A percentile compares a stretch with the other conserved stretches of the same genome.
Conservation (phyloP, 2,113 vertebrate species). For the Suncus etruscus region DNA sequence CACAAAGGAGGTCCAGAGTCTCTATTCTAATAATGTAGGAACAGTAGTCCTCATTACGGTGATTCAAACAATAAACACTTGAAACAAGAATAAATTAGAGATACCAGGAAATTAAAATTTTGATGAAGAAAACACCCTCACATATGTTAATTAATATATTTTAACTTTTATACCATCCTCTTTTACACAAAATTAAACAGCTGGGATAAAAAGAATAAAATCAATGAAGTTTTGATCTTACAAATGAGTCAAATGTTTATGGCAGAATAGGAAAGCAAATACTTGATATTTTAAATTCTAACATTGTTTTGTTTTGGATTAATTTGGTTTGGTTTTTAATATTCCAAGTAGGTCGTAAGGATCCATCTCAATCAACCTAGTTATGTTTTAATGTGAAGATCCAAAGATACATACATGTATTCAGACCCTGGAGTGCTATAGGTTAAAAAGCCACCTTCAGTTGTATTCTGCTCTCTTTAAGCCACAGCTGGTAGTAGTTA, state of each 20-base stretch:
- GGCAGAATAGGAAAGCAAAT: not conserved
- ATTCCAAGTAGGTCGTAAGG: too few species aligned
- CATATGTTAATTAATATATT: not conserved
- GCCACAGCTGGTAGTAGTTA: too few species aligned
- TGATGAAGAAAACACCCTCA: not conserved
- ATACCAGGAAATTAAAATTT: not conserved
- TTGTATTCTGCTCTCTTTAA: too few species aligned
- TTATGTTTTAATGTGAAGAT: too few species aligned
- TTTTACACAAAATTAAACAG: not conserved
- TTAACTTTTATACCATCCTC: not conserved
- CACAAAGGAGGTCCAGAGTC: not conserved
- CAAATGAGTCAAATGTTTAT: not conserved
- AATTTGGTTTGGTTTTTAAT: too few species aligned
- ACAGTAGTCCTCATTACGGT: not conserved
- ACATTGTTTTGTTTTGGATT: too few species aligned
- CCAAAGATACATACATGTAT: too few species aligned
- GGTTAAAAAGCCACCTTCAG: too few species aligned
- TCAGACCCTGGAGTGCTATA: too few species aligned
- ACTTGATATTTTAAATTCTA: not conserved
- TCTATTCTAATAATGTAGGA: not conserved
- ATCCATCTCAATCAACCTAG: too few species aligned
- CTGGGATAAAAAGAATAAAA: not conserved
- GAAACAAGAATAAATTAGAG: not conserved
- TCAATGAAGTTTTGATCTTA: not conserved
- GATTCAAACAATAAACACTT: not conserved